These are phyloP conservation scores for Zaprionus africanus DNA, from an alignment of 1,140 invertebrate genomes.

Conservation along the genomic window DNA sequence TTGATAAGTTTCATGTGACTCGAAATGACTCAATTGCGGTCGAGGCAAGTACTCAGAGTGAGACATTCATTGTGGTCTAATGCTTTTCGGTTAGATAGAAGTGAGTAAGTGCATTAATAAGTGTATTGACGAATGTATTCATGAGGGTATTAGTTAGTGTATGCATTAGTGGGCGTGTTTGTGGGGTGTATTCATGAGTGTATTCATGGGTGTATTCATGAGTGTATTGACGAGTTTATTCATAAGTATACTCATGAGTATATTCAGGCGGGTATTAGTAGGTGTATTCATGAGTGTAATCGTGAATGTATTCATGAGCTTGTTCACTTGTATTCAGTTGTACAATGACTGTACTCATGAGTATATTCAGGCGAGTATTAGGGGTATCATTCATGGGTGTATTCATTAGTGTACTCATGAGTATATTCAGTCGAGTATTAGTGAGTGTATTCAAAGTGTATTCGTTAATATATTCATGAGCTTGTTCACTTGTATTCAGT, in stretches of 20 bases:
- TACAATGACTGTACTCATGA: neutral
- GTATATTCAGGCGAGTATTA: too few species aligned
- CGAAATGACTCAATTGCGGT: constrained; percentile 17
- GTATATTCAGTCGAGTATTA: too few species aligned
- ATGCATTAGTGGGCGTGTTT: neutral
- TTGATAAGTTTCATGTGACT: constrained; percentile 25
- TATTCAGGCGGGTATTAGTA: neutral
- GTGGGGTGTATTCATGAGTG: neutral
- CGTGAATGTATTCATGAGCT: neutral
- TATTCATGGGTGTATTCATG: neutral
- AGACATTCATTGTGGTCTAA: constrained; percentile 4
- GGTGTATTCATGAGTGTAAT: neutral
- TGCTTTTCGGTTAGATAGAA: neutral
- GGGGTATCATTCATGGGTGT: too few species aligned
- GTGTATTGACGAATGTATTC: neutral
- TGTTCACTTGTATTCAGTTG: neutral
- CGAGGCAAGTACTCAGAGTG: neutral
- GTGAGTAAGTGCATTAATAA: neutral
- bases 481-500: neutral
- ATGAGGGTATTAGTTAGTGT: neutral
- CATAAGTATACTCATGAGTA: neutral
- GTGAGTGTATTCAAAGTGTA: neutral
- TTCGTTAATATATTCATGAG: neutral
- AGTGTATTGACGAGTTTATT: neutral
- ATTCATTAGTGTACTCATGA: neutral